Evolutionary conservation across 2,888 invertebrate species (phyloP).

Genomic region (Belgica antarctica): DNA sequence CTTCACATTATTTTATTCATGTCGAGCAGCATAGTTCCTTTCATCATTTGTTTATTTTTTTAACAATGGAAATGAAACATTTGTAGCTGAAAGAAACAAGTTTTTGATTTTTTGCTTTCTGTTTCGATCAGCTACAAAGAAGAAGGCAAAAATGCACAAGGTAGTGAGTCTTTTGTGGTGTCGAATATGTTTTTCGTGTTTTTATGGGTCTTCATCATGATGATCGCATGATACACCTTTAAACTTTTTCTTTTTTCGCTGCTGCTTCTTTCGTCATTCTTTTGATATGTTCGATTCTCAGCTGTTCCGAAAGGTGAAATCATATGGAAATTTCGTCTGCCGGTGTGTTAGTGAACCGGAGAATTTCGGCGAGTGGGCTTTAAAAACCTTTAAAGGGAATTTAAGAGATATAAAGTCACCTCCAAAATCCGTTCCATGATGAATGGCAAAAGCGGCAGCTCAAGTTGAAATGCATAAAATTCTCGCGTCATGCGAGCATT

Average conservation of each 20-base stretch:
- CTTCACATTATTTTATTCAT: constrained; percentile 1
- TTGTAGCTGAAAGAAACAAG: background rate
- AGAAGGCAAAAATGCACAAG: no score
- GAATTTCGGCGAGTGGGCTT: no score
- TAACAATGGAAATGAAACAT: background rate
- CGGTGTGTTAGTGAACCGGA: no score
- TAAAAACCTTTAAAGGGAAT: no score
- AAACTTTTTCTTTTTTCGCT: no score
- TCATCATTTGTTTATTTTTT: constrained; percentile 4
- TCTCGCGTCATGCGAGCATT: no score
- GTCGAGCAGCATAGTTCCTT: no score
- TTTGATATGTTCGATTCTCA: background rate
- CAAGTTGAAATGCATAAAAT: no score
- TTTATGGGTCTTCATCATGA: background rate
- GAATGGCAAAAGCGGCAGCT: no score
- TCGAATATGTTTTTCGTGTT: background rate
- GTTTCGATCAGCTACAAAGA: background rate
- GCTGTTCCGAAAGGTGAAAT: background rate
- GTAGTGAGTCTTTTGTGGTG: background rate
- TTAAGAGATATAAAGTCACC: no score
- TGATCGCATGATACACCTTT: constrained; percentile 7
- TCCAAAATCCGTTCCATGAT: no score
- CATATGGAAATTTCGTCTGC: no score
- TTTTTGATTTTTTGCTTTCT: constrained; percentile 15
- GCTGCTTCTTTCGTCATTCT: background rate